A percentile compares a stretch with the other conserved stretches of the same genome.
These are phyloP conservation scores for Drosophila seguyi DNA, from an alignment of 1,140 invertebrate genomes.

Conservation along the genomic window DNA sequence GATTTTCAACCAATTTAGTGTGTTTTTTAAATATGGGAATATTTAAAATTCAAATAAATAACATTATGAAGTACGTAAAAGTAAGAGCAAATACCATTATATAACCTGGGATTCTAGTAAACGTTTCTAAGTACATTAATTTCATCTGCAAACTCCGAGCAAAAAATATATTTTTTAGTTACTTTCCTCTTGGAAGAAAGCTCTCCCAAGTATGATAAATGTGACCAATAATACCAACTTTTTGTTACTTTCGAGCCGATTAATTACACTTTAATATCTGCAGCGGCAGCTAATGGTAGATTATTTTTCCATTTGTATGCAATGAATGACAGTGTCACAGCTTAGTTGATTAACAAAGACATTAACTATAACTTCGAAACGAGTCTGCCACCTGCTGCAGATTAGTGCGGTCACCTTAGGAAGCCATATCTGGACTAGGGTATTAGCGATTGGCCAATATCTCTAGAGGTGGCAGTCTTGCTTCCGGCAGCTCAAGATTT, in stretches of 20 bases:
- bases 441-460: constrained; percentile 21
- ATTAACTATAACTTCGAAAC: constrained; percentile 15
- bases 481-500: constrained; percentile 21
- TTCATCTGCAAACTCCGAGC: background rate
- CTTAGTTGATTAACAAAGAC: constrained; percentile 12
- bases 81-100: background rate
- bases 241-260: constrained; percentile 27
- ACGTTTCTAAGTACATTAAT: background rate
- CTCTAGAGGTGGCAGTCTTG: background rate
- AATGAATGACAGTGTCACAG: constrained; percentile 13
- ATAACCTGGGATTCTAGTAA: background rate
- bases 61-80: no score
- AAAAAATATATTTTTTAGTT: background rate
- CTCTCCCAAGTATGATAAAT: constrained; percentile 3
- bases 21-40: no score
- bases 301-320: constrained; percentile 37
- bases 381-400: constrained; percentile 26
- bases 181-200: background rate
- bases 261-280: constrained; percentile 19
- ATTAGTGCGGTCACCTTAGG: constrained; percentile 20
- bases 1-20: no score
- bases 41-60: no score
- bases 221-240: constrained; percentile 6
- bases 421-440: constrained; percentile 16
- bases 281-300: constrained; percentile 3